A percentile compares a stretch with the other conserved stretches of the same genome.
phyloP scores from a whole-genome alignment of 1,140 invertebrate species.

The Micrasema longulum region DNA sequence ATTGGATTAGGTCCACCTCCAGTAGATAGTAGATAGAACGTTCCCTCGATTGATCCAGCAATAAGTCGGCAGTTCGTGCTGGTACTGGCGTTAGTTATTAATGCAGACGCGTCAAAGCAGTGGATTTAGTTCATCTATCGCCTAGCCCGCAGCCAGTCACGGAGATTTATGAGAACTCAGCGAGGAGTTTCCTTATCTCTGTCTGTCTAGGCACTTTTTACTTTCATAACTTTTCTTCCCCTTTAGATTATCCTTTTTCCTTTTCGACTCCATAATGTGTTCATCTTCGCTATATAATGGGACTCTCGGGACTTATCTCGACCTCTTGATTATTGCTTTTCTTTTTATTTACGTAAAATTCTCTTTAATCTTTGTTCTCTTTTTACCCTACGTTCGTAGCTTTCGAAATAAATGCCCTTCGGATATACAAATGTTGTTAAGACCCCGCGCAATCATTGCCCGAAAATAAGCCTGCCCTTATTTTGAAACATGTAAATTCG shows the following conservation, averaged over 20 bases:
- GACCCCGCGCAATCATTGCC: no score
- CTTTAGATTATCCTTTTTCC: conserved; percentile 16
- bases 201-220: conserved; percentile 41
- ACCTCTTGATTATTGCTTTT: conserved; percentile 22
- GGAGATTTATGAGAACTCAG: conserved; percentile 30
- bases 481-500: no score
- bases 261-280: conserved; percentile 21
- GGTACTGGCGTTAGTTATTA: no score
- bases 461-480: no score
- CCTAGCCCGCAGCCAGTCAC: conserved; percentile 16
- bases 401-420: no score
- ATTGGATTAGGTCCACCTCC: no score
- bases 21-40: not conserved
- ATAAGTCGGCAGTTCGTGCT: conserved; percentile 6
- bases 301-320: conserved; percentile 11
- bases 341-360: conserved; percentile 12
- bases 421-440: no score
- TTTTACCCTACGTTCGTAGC: no score
- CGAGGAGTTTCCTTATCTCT: conserved; percentile 32
- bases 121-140: conserved; percentile 14
- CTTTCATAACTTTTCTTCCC: conserved; percentile 30
- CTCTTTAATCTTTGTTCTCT: not conserved
- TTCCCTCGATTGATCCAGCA: conserved; percentile 15
- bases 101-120: conserved; percentile 7
- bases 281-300: conserved; percentile 19